Percentiles rank a stretch among this genome's conserved stretches.
phyloP scores from a whole-genome alignment of 2,113 vertebrate genomes.

The Caretta caretta region DNA sequence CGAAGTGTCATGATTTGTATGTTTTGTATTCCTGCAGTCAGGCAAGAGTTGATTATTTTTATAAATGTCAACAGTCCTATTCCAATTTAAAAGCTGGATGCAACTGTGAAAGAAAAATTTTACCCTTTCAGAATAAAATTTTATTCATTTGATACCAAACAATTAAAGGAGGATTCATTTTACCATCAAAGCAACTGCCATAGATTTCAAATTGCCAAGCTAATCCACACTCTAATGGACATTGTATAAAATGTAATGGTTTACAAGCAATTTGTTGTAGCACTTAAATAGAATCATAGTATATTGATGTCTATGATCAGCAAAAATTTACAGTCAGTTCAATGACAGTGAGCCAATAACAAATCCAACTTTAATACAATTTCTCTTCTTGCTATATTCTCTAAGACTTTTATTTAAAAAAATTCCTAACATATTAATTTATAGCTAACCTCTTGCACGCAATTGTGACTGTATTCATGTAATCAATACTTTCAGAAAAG shows the following conservation, averaged over 20 bases:
- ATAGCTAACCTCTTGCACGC: neutral
- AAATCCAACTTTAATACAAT: neutral
- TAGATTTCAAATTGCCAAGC: slow-evolving; percentile 36
- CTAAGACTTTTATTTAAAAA: neutral
- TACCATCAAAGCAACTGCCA: slow-evolving; percentile 50
- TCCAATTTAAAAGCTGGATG: slow-evolving; percentile 27
- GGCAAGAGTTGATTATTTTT: neutral
- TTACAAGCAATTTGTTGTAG: neutral
- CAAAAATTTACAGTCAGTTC: neutral
- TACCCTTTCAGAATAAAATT: neutral
- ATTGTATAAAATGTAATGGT: neutral
- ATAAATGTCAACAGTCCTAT: neutral
- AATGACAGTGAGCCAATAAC: neutral
- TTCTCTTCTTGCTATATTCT: neutral
- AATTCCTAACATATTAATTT: neutral
- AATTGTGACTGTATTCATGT: neutral
- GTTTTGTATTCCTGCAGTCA: slow-evolving; percentile 8
- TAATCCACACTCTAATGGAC: neutral
- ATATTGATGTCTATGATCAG: neutral
- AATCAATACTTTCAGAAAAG: slow-evolving; percentile 3
- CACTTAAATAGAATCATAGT: slow-evolving; percentile 10
- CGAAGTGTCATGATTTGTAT: neutral
- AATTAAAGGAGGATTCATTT: neutral
- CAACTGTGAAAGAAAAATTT: slow-evolving; percentile 9
- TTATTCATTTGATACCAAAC: neutral